Conservation (phyloP, 2,113 vertebrate genomes). For the Todiramphus chloris region DNA sequence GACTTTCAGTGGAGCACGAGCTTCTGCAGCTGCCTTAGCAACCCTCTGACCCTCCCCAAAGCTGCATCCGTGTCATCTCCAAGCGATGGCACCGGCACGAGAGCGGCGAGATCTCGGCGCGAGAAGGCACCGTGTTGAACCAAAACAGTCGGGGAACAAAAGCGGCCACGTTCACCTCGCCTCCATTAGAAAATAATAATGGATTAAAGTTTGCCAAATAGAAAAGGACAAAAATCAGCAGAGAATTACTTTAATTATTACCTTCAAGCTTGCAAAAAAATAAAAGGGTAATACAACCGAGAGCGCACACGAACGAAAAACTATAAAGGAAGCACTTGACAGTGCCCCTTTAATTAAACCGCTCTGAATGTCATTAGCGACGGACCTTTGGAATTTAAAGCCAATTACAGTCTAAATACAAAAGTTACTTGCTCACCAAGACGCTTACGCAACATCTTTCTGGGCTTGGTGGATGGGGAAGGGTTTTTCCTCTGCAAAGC, state of each 20-base stretch:
- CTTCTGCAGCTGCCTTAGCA: background rate
- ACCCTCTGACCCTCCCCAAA: constrained; percentile 3
- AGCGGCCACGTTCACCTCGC: background rate
- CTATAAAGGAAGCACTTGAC: constrained; percentile 61
- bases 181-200: constrained; percentile 61
- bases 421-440: background rate
- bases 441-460: background rate
- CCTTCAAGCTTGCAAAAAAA: constrained; percentile 33
- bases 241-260: constrained; percentile 73
- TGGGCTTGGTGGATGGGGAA: background rate
- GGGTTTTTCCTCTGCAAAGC: background rate
- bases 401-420: constrained; percentile 45
- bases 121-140: background rate
- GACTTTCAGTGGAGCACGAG: background rate
- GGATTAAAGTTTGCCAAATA: constrained; percentile 69
- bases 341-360: constrained; percentile 66
- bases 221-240: constrained; percentile 66
- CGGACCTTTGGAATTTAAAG: constrained; percentile 57
- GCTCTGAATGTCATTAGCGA: constrained; percentile 57
- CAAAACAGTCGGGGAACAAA: background rate
- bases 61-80: background rate
- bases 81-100: background rate
- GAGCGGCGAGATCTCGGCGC: background rate
- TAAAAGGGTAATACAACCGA: constrained; percentile 9
- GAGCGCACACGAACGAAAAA: constrained; percentile 8